Evolutionary conservation across 2,113 vertebrate genomes (phyloP).

Genomic region (Sterrhoptilus dennistouni): DNA sequence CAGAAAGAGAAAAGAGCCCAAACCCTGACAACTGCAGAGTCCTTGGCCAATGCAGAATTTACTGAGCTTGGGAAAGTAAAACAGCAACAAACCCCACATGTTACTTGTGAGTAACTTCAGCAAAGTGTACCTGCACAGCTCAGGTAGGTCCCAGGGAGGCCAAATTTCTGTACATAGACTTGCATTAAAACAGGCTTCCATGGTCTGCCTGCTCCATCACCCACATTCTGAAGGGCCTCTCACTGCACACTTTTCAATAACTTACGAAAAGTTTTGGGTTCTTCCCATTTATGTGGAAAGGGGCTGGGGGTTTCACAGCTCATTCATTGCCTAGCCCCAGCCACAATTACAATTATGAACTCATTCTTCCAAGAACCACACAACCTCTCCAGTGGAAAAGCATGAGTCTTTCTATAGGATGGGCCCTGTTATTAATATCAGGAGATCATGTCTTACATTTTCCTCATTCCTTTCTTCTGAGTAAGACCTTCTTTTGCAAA

Average conservation of each 20-base stretch:
- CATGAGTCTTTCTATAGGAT: background rate
- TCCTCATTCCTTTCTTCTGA: conserved; percentile 40
- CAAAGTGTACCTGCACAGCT: fast-evolving
- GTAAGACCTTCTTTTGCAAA: conserved; percentile 5
- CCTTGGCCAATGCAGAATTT: background rate
- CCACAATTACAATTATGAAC: background rate
- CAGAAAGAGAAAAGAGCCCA: background rate
- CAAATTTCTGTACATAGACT: background rate
- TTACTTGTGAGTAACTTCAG: background rate
- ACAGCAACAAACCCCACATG: fast-evolving
- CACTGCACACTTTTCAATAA: background rate
- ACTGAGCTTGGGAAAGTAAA: background rate
- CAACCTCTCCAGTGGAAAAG: background rate
- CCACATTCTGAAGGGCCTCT: fast-evolving
- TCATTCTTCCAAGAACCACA: background rate
- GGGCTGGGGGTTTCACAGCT: background rate
- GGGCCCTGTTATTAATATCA: background rate
- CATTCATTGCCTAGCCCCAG: background rate
- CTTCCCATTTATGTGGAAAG: background rate
- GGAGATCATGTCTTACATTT: background rate
- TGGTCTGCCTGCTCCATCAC: fast-evolving
- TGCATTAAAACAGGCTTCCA: background rate
- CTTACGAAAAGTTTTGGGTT: background rate
- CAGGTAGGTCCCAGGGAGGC: background rate
- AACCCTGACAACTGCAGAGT: background rate